A percentile compares a stretch with the other conserved stretches of the same genome.
Conservation (phyloP, 53 echinoderm and acorn worm species). For the Paracentrotus lividus region DNA sequence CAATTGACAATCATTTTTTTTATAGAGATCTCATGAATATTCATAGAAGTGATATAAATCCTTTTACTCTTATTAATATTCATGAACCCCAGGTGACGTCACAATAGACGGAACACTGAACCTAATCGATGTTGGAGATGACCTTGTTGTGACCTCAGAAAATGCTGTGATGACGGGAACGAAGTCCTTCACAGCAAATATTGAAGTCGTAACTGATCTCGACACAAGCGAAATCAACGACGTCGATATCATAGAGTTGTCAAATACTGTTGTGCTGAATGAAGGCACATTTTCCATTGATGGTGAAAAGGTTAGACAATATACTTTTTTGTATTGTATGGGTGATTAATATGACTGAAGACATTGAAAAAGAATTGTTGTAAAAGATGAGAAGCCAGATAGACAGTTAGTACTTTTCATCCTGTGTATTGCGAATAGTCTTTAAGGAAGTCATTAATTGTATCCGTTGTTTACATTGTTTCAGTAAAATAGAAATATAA, state of each 20-base stretch:
- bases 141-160: slow-evolving; percentile 62
- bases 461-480: no score
- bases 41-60: neutral
- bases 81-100: slow-evolving; percentile 63
- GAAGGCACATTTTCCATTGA: slow-evolving; percentile 66
- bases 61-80: neutral
- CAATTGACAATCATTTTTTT: no score
- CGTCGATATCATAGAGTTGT: slow-evolving; percentile 64
- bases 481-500: no score
- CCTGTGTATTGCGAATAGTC: no score
- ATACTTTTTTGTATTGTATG: neutral
- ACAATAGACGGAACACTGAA: slow-evolving; percentile 70
- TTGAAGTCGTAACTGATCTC: slow-evolving; percentile 64
- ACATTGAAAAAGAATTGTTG: no score
- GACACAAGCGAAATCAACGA: slow-evolving; percentile 65
- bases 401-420: no score
- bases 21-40: no score
- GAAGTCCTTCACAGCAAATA: slow-evolving; percentile 64
- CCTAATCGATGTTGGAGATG: slow-evolving; percentile 68
- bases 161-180: slow-evolving; percentile 57
- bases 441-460: no score
- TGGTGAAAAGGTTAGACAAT: slow-evolving; percentile 69
- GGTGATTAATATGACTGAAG: no score
- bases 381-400: no score
- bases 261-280: slow-evolving; percentile 60